Percentiles rank a stretch among this genome's conserved stretches.
phyloP scores from a whole-genome alignment of 2,113 vertebrate species.

The Colossoma macropomum region DNA sequence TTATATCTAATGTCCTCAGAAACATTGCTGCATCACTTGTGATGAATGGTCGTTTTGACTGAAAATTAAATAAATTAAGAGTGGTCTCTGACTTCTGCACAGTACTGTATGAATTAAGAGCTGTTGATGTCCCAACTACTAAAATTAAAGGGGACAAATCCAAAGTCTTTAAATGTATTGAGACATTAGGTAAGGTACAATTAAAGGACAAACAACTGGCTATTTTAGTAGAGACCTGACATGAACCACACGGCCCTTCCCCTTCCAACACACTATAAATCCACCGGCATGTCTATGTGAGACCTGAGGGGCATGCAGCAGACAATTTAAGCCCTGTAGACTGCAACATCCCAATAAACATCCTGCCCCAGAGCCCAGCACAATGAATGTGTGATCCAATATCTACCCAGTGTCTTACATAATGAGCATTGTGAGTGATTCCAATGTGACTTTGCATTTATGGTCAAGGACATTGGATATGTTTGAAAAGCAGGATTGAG shows the following conservation, averaged over 20 bases:
- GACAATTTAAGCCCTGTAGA: background rate
- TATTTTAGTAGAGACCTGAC: background rate
- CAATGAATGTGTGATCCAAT: conserved; percentile 2
- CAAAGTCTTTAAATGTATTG: no score
- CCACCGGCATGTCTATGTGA: background rate
- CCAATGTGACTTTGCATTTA: background rate
- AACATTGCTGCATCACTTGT: no score
- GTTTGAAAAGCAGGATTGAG: background rate
- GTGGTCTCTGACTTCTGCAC: no score
- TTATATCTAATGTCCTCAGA: no score
- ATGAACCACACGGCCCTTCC: background rate
- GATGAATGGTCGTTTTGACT: no score
- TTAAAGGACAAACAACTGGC: background rate
- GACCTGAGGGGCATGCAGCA: background rate
- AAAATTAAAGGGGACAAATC: no score
- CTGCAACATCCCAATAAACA: conserved; percentile 18
- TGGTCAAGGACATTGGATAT: background rate
- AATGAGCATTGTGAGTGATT: conserved; percentile 1
- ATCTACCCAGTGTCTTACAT: background rate
- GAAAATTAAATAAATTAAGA: no score
- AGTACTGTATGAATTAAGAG: no score
- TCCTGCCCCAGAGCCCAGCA: background rate
- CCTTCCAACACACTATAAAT: conserved; percentile 11
- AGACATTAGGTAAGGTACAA: no score
- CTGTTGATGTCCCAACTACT: no score